Evolutionary conservation across 1,140 invertebrate species (phyloP).

Genomic region (Linepithema humile): DNA sequence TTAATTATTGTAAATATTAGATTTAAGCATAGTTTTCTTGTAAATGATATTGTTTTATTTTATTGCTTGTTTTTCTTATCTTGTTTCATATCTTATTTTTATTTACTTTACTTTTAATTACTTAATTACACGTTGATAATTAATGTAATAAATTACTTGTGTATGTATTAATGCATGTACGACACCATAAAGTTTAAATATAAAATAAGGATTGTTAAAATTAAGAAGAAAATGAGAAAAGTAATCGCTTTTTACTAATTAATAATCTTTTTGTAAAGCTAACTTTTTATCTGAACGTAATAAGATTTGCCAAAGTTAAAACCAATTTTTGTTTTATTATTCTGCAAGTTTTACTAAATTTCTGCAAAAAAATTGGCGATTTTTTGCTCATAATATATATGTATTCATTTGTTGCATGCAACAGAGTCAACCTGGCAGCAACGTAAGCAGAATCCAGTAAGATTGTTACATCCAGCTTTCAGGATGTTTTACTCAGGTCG

Average conservation of each 20-base stretch:
- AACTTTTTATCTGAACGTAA: conserved; percentile 8
- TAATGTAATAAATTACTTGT: too few species aligned
- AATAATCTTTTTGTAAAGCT: not conserved
- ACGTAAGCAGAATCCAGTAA: conserved; percentile 65
- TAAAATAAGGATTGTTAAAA: not conserved
- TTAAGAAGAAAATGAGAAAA: not conserved
- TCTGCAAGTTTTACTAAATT: not conserved
- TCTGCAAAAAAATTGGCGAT: not conserved
- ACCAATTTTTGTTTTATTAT: conserved; percentile 32
- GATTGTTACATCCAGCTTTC: conserved; percentile 50
- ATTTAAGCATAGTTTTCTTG: conserved; percentile 4
- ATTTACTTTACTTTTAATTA: too few species aligned
- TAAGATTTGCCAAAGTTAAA: conserved; percentile 2
- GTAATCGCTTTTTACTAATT: not conserved
- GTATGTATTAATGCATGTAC: too few species aligned
- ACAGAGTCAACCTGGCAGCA: conserved; percentile 73
- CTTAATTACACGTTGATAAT: too few species aligned
- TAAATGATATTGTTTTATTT: not conserved
- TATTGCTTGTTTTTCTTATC: not conserved
- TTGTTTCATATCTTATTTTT: too few species aligned
- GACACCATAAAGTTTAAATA: too few species aligned
- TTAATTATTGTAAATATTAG: not conserved
- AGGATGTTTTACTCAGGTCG: conserved; percentile 44
- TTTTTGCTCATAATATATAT: conserved; percentile 35
- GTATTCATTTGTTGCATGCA: conserved; percentile 77